Evolutionary conservation across 2,888 invertebrate genomes (phyloP).

Genomic region (Trichopria drosophilae): DNA sequence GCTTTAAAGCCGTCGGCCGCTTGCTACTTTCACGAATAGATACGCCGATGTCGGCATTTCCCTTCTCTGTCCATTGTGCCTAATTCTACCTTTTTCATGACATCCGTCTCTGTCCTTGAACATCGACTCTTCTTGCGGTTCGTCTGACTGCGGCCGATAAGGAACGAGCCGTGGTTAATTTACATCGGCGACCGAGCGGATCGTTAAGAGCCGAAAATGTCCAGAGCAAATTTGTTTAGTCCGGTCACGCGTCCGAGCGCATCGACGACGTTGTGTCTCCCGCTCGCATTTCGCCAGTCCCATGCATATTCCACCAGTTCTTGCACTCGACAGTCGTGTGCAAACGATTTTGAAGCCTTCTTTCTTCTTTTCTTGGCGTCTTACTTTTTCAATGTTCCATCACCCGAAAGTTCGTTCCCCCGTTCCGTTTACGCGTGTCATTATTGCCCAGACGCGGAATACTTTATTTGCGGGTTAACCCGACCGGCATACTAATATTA

Average conservation of each 20-base stretch:
- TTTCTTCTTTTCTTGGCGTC: neutral
- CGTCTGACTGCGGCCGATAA: neutral
- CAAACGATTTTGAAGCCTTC: conserved; percentile 26
- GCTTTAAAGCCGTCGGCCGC: too few species aligned
- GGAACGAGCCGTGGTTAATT: conserved; percentile 41
- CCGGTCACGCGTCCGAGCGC: conserved; percentile 44
- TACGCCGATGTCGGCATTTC: too few species aligned
- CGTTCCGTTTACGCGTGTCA: conserved; percentile 43
- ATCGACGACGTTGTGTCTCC: conserved; percentile 21
- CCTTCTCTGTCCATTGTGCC: too few species aligned
- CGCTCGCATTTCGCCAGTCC: conserved; percentile 14
- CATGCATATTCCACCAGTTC: conserved; percentile 13
- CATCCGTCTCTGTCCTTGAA: too few species aligned
- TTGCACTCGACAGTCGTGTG: conserved; percentile 16
- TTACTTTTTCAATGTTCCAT: conserved; percentile 7
- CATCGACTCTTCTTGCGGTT: too few species aligned
- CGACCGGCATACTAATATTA: conserved; percentile 26
- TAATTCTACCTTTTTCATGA: too few species aligned
- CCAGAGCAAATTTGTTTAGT: conserved; percentile 44
- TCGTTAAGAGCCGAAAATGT: conserved; percentile 37
- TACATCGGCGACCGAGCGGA: conserved; percentile 35
- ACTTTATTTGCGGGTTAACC: conserved; percentile 43
- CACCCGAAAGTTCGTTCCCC: conserved; percentile 15
- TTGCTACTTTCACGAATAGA: too few species aligned
- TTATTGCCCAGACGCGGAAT: conserved; percentile 39